phyloP scores from a whole-genome alignment of 2,888 invertebrate genomes.

The Trichopria drosophilae region DNA sequence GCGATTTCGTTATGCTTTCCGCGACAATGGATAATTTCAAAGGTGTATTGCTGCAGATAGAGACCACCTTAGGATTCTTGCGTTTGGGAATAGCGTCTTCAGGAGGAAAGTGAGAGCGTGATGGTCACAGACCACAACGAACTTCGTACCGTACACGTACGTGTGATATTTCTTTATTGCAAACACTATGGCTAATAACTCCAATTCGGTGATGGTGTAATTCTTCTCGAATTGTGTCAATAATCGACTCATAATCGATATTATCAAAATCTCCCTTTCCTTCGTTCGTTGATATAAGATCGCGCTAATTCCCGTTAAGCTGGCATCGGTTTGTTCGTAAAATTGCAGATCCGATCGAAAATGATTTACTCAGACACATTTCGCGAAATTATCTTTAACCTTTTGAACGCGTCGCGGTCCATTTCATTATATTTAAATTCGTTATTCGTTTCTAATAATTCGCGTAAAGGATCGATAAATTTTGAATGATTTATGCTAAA shows the following conservation, averaged over 20 bases:
- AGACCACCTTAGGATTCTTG: too few species aligned
- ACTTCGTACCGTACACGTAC: too few species aligned
- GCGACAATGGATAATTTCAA: too few species aligned
- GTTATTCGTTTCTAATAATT: constrained; percentile 12
- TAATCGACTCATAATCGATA: background rate
- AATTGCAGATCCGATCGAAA: constrained; percentile 15
- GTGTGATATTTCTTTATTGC: background rate
- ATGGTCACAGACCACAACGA: too few species aligned
- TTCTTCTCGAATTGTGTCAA: background rate
- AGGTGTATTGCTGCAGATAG: too few species aligned
- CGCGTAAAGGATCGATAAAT: too few species aligned
- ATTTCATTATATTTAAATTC: constrained; percentile 16
- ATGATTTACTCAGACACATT: constrained; percentile 18
- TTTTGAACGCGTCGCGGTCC: constrained; percentile 12
- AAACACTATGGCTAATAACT: constrained; percentile 5
- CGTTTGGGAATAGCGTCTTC: too few species aligned
- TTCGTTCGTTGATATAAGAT: background rate
- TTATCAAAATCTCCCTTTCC: background rate
- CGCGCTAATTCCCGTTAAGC: constrained; percentile 9
- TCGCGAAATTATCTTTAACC: constrained; percentile 17
- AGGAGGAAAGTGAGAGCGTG: too few species aligned
- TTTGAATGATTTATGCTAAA: constrained; percentile 17
- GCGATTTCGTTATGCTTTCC: too few species aligned
- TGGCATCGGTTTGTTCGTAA: constrained; percentile 24
- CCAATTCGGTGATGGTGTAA: background rate